Evolutionary conservation across 92 coral and sea anemone genomes (phyloP).

Genomic region (Metridium senile): DNA sequence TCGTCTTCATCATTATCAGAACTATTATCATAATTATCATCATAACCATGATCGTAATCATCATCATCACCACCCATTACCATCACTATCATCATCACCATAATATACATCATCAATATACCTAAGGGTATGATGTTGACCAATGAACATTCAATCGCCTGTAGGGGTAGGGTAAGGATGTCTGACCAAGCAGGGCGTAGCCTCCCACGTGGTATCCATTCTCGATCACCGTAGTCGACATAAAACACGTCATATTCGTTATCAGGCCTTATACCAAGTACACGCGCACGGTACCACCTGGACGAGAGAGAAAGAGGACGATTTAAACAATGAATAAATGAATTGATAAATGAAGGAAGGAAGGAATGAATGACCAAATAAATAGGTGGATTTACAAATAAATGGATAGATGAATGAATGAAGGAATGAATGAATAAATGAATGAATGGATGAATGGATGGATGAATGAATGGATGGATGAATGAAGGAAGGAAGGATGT

Average conservation of each 20-base stretch:
- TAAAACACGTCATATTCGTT: constrained; percentile 92
- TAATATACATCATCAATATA: constrained; percentile 16
- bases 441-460: too few species aligned
- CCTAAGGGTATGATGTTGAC: constrained; percentile 80
- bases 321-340: too few species aligned
- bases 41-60: not conserved
- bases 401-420: too few species aligned
- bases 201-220: constrained; percentile 80
- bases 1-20: not conserved
- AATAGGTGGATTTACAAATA: too few species aligned
- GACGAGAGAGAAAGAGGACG: constrained; percentile 18
- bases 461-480: too few species aligned
- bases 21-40: not conserved
- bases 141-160: constrained; percentile 89
- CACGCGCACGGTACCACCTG: constrained; percentile 95
- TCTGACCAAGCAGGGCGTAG: constrained; percentile 75
- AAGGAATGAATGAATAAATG: too few species aligned
- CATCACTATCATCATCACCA: not conserved
- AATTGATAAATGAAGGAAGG: too few species aligned
- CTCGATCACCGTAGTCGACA: constrained; percentile 95
- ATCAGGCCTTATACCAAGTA: constrained; percentile 87
- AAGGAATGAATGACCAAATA: too few species aligned
- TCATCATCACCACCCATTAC: not conserved
- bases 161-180: constrained; percentile 79
- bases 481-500: too few species aligned